These are phyloP conservation scores for Venturia canescens DNA, from an alignment of 1,140 invertebrate species.

Conservation along the genomic window DNA sequence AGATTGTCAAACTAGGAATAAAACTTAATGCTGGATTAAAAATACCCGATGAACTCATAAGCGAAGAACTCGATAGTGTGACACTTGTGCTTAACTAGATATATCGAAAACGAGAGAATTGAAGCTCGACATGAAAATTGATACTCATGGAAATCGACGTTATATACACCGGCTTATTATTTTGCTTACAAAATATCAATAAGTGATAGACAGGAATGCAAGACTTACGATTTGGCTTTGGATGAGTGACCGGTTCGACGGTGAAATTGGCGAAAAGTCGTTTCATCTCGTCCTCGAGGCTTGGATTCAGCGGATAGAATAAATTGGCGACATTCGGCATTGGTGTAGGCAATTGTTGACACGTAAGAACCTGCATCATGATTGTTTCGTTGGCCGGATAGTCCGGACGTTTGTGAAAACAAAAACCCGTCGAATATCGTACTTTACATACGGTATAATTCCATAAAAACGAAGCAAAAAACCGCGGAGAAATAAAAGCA, in stretches of 20 bases:
- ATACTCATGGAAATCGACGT: no score
- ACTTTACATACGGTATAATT: not conserved
- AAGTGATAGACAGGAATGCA: not conserved
- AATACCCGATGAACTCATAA: no score
- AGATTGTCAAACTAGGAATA: no score
- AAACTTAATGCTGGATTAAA: no score
- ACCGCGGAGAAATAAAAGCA: no score
- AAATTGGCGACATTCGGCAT: constrained; percentile 51
- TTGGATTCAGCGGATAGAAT: constrained; percentile 66
- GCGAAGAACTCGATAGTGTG: no score
- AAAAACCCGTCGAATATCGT: not conserved
- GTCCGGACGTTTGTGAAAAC: not conserved
- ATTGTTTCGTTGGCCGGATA: not conserved
- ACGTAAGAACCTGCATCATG: constrained; percentile 45
- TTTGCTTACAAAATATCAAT: not conserved
- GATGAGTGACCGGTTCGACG: constrained; percentile 13
- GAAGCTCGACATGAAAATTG: no score
- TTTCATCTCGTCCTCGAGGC: constrained; percentile 66
- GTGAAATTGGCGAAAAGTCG: constrained; percentile 61
- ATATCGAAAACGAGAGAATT: no score
- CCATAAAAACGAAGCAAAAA: no score
- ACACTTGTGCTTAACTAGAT: no score
- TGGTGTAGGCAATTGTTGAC: constrained; percentile 47
- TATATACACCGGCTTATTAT: no score
- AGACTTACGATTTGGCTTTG: constrained; percentile 33